Evolutionary conservation across 2,888 invertebrate genomes (phyloP).

Genomic region (Tuta absoluta): DNA sequence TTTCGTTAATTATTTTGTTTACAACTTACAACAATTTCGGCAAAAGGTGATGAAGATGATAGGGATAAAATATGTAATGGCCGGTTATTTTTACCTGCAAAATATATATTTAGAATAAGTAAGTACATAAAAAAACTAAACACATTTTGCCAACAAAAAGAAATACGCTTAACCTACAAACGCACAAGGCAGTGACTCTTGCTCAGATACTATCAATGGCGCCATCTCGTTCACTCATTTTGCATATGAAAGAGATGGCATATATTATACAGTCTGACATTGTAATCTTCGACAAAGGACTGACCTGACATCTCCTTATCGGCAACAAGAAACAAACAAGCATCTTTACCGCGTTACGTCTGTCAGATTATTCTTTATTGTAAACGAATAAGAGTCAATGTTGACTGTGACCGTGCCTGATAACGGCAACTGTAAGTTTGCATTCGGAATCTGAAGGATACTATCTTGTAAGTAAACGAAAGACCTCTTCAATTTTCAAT

Average conservation of each 20-base stretch:
- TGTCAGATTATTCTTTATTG: conserved; percentile 17
- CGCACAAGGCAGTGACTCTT: conserved; percentile 24
- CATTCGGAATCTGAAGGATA: conserved; percentile 14
- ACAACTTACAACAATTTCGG: not conserved
- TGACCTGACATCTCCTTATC: conserved; percentile 34
- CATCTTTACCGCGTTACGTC: conserved; percentile 12
- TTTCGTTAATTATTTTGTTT: not conserved
- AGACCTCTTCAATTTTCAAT: not conserved
- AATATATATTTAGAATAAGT: not conserved
- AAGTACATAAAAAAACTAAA: not conserved
- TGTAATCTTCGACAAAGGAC: conserved; percentile 33
- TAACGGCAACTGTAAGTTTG: conserved; percentile 2
- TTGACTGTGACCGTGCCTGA: not conserved
- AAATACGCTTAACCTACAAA: conserved; percentile 20
- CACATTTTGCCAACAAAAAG: not conserved
- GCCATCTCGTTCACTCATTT: conserved; percentile 29
- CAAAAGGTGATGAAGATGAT: not conserved
- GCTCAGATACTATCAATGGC: conserved; percentile 24
- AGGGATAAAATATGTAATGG: not conserved
- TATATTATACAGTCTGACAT: conserved; percentile 29
- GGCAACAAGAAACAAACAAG: conserved; percentile 21
- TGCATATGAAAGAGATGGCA: conserved; percentile 31
- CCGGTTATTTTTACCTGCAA: conserved; percentile 4
- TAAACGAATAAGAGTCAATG: conserved; percentile 12
- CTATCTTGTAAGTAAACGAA: conserved; percentile 7